These are phyloP conservation scores for Lichenostomus cassidix DNA, from an alignment of 2,113 vertebrate species.

Conservation along the genomic window DNA sequence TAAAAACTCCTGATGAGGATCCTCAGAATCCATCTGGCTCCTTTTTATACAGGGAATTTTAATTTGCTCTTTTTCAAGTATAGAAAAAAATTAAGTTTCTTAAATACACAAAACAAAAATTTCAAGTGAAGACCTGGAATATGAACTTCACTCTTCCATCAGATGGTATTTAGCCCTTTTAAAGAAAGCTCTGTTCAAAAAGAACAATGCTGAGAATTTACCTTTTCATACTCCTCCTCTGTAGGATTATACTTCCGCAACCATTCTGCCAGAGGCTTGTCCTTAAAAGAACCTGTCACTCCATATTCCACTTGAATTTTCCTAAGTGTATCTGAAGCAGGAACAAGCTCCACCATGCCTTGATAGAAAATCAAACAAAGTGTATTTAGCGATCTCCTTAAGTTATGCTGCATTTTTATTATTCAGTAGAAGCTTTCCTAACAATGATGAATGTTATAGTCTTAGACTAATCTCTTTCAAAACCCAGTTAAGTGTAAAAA, in stretches of 20 bases:
- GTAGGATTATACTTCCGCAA: constrained; percentile 96
- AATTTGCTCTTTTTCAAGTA: neutral
- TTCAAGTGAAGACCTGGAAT: neutral
- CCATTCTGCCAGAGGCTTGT: constrained; percentile 98
- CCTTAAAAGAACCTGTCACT: constrained; percentile 97
- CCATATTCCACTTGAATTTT: constrained; percentile 99
- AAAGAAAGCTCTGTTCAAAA: neutral
- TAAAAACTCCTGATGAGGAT: neutral
- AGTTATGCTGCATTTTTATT: neutral
- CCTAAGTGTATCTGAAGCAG: constrained; percentile 93
- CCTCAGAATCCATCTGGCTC: neutral
- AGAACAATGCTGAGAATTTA: constrained; percentile 34
- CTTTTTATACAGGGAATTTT: neutral
- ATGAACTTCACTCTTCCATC: neutral
- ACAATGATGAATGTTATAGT: neutral
- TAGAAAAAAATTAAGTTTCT: neutral
- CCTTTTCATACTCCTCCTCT: constrained; percentile 98
- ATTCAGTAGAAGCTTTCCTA: neutral
- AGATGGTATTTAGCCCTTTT: neutral
- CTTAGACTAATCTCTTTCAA: neutral
- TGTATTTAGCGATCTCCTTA: neutral
- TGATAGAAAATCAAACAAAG: constrained; percentile 3
- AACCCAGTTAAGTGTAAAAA: neutral
- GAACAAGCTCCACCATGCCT: constrained; percentile 98
- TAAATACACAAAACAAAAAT: neutral